Base-by-base conservation (phyloP, 2,888 invertebrate genomes). In the Oscheius myriophilus region DNA sequence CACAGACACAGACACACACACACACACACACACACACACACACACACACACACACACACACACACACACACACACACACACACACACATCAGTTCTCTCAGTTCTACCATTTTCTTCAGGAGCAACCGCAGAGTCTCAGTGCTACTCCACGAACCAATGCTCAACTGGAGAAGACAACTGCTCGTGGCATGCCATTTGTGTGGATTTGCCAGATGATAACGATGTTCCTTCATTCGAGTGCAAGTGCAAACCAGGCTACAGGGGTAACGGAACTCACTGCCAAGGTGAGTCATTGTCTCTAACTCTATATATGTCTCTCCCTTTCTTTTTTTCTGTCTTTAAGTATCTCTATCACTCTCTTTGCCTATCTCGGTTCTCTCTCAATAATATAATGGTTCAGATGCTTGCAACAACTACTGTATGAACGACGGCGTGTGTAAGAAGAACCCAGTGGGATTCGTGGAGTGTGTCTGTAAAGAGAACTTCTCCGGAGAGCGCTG, bases 181-280 rank as follows among this genome's bases (percentile, higher is more conserved):
- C 61, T 83, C 84, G 25, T 86, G 86, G 86, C 83, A 86, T 68
- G 86, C 86, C 11, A 75, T 78, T 42, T 86, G 86, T 67, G 75
- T 83, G 54, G 86, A 86, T 70, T 69, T 85, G 49, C 86, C 86
- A 4, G 86, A 87, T 58, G 84, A 82, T 26, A 78, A 84, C 58
- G 86, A 86, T 63, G 70, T 81, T 26, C 81, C 86, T 2, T 75
- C 78, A n/a, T 86, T 76, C 89, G 91, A 92, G 83, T 96, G 95
- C 86, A 92, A 94, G 86, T 96, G 95, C 88, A 95, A 94, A 84
- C 92, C 93, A 0, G 95, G 95, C 0, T 95, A 92, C 89, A 93
- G 93, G 86, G 93, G 93, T 46, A 86, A 86, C 46, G 86, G 86
- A 42, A 86, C 85, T 1, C 75, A 82, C 63, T 86, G 86, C 59